Conservation (phyloP, 2,113 vertebrate genomes). For the Tenebrosternarchus preto region DNA sequence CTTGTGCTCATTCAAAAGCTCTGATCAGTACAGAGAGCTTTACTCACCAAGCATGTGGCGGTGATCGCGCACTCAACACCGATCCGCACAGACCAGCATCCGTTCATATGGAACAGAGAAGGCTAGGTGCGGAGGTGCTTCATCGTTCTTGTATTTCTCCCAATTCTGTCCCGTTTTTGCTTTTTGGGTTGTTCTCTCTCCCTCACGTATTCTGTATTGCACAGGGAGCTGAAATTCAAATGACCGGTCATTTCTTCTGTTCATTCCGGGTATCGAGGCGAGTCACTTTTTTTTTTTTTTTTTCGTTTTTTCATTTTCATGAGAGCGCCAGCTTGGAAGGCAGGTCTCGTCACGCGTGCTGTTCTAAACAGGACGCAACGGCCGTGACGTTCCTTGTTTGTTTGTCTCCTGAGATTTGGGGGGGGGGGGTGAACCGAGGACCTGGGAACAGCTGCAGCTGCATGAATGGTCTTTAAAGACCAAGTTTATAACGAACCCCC, state of each 20-base stretch:
- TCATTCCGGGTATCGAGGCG: not conserved
- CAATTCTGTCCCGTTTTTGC: not conserved
- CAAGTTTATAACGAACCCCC: too few relatives aligned
- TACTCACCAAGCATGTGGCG: too few relatives aligned
- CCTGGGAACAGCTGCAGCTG: not conserved
- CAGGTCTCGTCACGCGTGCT: not conserved
- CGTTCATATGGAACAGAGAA: not conserved
- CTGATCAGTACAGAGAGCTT: slow-evolving; percentile 23
- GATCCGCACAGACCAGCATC: not conserved
- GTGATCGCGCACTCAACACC: not conserved
- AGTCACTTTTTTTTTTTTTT: not conserved
- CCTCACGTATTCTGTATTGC: not conserved
- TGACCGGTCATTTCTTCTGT: not conserved
- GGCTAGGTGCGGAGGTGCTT: not conserved
- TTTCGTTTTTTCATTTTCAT: not conserved
- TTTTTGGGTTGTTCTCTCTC: not conserved
- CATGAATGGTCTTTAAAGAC: not conserved
- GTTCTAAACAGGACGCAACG: not conserved
- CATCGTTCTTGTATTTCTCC: not conserved
- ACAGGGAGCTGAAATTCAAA: not conserved
- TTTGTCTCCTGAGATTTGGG: not conserved
- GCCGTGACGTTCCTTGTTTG: not conserved
- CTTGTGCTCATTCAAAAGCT: slow-evolving; percentile 23
- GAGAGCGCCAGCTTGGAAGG: not conserved
- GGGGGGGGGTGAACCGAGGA: too few relatives aligned